Percentiles rank a stretch among this genome's conserved stretches.
These are phyloP conservation scores for Agrotis segetum DNA, from an alignment of 2,888 invertebrate genomes.

Conservation along the genomic window DNA sequence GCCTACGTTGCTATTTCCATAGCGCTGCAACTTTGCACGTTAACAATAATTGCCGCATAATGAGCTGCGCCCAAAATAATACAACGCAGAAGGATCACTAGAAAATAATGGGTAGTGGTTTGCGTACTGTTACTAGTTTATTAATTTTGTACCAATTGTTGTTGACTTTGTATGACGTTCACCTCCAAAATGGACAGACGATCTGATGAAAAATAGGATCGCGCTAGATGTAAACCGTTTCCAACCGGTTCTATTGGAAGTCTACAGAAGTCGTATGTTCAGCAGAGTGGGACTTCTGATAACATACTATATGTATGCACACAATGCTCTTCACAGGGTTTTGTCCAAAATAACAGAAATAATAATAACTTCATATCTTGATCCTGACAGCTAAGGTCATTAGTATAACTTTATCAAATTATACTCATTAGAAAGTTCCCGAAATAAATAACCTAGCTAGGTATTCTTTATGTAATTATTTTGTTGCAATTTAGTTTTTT, in stretches of 20 bases:
- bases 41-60: conserved; percentile 61
- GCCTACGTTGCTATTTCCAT: conserved; percentile 54
- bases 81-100: conserved; percentile 35
- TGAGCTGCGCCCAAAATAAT: conserved; percentile 14
- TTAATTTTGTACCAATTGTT: no score
- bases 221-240: no score
- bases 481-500: conserved; percentile 35
- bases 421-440: conserved; percentile 42
- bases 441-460: conserved; percentile 1
- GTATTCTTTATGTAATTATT: conserved; percentile 32
- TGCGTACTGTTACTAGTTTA: no score
- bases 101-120: not conserved
- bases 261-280: no score
- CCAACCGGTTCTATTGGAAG: no score
- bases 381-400: conserved; percentile 43
- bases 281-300: conserved; percentile 26
- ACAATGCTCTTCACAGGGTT: conserved; percentile 38
- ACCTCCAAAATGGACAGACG: no score
- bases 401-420: conserved; percentile 15
- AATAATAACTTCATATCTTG: conserved; percentile 42
- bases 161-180: no score
- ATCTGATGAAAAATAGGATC: no score
- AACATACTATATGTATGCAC: not conserved
- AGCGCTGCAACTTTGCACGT: conserved; percentile 58
- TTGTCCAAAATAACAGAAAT: conserved; percentile 47